Evolutionary conservation across 2,113 vertebrate species (phyloP).

Genomic region (Sinocyclocheilus rhinocerous): DNA sequence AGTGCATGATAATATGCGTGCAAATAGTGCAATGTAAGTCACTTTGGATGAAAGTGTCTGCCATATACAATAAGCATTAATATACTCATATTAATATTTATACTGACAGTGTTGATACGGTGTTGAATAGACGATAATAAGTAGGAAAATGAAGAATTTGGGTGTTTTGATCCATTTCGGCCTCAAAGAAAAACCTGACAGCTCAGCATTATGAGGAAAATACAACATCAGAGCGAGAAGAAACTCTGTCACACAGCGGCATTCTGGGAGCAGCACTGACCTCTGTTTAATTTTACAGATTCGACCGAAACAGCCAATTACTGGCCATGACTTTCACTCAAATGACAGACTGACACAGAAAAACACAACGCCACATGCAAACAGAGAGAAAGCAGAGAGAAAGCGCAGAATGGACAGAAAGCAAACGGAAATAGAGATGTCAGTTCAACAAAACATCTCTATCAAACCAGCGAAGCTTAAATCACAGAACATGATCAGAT

Average conservation of each 20-base stretch:
- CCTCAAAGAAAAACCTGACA: neutral
- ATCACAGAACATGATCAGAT: neutral
- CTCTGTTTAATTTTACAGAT: conserved; percentile 75
- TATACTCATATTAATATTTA: neutral
- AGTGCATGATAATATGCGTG: neutral
- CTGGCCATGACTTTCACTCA: conserved; percentile 61
- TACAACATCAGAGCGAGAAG: neutral
- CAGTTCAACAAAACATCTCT: neutral
- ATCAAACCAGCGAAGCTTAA: neutral
- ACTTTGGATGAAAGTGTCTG: no score
- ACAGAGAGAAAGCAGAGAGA: conserved; percentile 2
- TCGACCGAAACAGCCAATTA: conserved; percentile 62
- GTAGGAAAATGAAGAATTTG: neutral
- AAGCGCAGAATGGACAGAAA: neutral
- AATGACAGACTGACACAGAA: conserved; percentile 62
- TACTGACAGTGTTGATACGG: neutral
- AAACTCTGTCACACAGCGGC: conserved; percentile 1
- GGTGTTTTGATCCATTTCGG: neutral
- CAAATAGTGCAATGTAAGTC: no score
- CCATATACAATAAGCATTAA: neutral
- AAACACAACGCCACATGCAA: conserved; percentile 27
- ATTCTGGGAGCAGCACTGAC: conserved; percentile 75
- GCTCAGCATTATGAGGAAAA: neutral
- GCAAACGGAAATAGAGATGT: neutral
- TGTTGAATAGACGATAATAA: neutral